Evolutionary conservation across 2,888 invertebrate genomes (phyloP).

Genomic region (Epiperipatus broadwayi): DNA sequence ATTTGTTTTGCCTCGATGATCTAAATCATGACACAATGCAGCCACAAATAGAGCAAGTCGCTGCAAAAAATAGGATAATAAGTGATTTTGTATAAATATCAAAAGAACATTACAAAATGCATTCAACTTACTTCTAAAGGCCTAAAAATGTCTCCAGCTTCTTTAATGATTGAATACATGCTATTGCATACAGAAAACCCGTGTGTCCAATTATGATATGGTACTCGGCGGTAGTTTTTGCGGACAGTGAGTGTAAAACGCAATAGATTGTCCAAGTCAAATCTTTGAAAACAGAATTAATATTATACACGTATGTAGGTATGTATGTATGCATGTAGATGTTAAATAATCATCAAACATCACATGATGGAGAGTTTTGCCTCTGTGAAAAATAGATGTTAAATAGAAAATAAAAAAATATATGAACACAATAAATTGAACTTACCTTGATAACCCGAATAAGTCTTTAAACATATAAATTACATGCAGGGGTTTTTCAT

Average conservation of each 20-base stretch:
- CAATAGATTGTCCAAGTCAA: conserved; percentile 45
- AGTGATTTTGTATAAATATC: too few relatives aligned
- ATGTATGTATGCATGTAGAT: background rate
- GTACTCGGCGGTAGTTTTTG: conserved; percentile 62
- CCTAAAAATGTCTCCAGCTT: conserved; percentile 35
- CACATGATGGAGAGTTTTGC: too few relatives aligned
- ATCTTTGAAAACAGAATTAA: conserved; percentile 31
- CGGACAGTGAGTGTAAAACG: conserved; percentile 58
- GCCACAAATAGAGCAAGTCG: conserved; percentile 55
- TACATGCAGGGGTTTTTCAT: conserved; percentile 49
- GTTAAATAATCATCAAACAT: too few relatives aligned
- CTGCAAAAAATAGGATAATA: conserved; percentile 32
- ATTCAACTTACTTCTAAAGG: conserved; percentile 39
- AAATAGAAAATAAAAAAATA: conserved; percentile 1
- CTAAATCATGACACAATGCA: conserved; percentile 62
- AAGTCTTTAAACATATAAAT: conserved; percentile 56
- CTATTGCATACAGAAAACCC: conserved; percentile 69
- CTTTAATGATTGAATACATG: conserved; percentile 53
- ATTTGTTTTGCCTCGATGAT: conserved; percentile 68
- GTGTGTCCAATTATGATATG: conserved; percentile 73
- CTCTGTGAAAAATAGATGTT: too few relatives aligned
- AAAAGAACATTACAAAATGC: too few relatives aligned
- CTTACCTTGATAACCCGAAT: conserved; percentile 37
- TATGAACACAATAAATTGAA: background rate
- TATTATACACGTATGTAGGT: conserved; percentile 1